Evolutionary conservation across 2,888 invertebrate genomes (phyloP), one percentile per base, ranked within the genome.

Genomic region (Griposia aprilina): DNA sequence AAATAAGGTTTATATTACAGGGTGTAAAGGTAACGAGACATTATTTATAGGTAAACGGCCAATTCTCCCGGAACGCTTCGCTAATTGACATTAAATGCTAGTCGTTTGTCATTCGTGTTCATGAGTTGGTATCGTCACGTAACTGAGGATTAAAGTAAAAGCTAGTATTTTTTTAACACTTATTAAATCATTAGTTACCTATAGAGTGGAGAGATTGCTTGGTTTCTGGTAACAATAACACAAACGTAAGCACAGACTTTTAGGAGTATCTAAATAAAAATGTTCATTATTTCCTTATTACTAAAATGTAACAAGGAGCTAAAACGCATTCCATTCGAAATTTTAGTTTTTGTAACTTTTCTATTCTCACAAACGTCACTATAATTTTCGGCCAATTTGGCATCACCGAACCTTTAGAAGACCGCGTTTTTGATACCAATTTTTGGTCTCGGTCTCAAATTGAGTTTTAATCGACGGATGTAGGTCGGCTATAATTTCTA

Each of bases 1-100:
- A 10, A 6, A 79, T 87, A 91, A 88, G 88, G 91, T 91, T 84
- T 82, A 83, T 81, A 88, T 84, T 90, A 57, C 84, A 71, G 66
- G 36, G 77, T 76, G 80, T 84, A 76, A 77, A 55, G 74, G 83
- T 84, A 90, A 89, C 84, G 83, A 87, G 85, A 78, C 84, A 88
- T 91, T 90, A 93, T 92, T 93, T 93, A 93, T 93, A 92, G 90
- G 87, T 84, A 89, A 89, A 87, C 89, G 86, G 90, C 89, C 91
- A 88, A 90, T 90, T 91, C 90, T 84, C 85, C 83, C 87, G 89
- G 91, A 92, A 92, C 91, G 91, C 90, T 92, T 89, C 86, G 92
- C 94, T 96, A 96, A 96, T 96, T 95, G 95, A 95, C 94, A 93
- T 93, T 94, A 94, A 95, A 94, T 91, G 92, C 87, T 90, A 89